Base-by-base conservation (phyloP, 2,888 invertebrate species). In the Crepidodera aurea region DNA sequence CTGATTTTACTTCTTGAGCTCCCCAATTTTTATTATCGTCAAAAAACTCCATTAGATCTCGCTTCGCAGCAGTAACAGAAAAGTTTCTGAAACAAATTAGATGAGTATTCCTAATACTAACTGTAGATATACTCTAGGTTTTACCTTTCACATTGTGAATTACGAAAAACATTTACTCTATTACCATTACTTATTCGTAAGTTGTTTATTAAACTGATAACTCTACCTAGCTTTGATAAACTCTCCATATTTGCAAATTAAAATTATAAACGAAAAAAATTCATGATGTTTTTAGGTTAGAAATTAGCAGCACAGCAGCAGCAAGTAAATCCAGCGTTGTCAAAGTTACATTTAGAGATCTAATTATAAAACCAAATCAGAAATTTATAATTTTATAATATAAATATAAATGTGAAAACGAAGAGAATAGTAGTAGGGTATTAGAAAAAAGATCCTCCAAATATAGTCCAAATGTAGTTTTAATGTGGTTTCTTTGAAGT, bases 21-120 rank as follows among this genome's bases (percentile, higher is more conserved):
- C 86, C 87, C 94, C 94, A 97, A 80, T 96, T 92, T 69, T 91
- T 90, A 74, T 90, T 85, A 15, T 85, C 83, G 78, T 96, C 97
- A 76, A 97, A 96, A 81, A 97, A 97, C 79, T 95, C 93, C 90
- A 91, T 91, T 46, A 94, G 79, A 76, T 86, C 87, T 65, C 78
- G 71, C 39, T 74, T 75, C 34, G 74, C 72, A 39, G 73, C 69
- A 6, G 86, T 84, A 18, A 83, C 83, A 6, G 62, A 27, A 16
- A 62, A 32, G 39, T 57, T 29, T 16, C 62, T 62, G 13, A 18
- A 51, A 54, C 12, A 50, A 32, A 32, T 18, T 15, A n/a, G 8
- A 32, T 32, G 2, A 22, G 6, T 22, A 22, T 4, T 22, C 22
- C 10, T 32, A n/a, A n/a, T n/a, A n/a, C n/a, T n/a, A n/a, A n/a